Conservation (phyloP, 2,888 invertebrate species). For the Chrysomela aeneicollis region DNA sequence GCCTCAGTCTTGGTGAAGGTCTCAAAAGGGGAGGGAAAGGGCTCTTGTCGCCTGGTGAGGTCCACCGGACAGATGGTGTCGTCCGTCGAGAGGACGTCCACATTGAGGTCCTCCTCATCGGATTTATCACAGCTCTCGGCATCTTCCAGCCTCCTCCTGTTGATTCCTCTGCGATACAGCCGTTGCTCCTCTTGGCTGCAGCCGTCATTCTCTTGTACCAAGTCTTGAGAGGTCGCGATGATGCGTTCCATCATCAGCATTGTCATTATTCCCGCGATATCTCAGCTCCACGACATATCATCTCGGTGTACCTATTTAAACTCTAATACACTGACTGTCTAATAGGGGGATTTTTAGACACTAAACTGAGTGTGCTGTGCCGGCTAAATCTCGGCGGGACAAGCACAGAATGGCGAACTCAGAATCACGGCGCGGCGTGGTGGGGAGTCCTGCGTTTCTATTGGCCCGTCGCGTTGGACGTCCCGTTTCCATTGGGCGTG, state of each 20-base stretch:
- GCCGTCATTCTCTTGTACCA: slow-evolving; percentile 46
- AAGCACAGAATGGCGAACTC: slow-evolving; percentile 51
- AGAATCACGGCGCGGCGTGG: slow-evolving; percentile 34
- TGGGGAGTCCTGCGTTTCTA: slow-evolving; percentile 40
- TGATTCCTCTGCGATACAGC: slow-evolving; percentile 52
- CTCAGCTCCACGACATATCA: slow-evolving; percentile 23
- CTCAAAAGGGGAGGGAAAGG: slow-evolving; percentile 52
- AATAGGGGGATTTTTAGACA: slow-evolving; percentile 44
- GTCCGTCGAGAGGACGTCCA: slow-evolving; percentile 59
- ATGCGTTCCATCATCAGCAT: slow-evolving; percentile 64
- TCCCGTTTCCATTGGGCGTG: slow-evolving; percentile 41
- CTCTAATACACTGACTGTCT: slow-evolving; percentile 37
- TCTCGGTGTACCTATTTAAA: not conserved
- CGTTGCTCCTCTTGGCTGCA: slow-evolving; percentile 50
- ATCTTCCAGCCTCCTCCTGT: slow-evolving; percentile 57
- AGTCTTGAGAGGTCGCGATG: slow-evolving; percentile 51
- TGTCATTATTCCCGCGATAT: slow-evolving; percentile 57
- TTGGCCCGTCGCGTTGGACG: slow-evolving; percentile 42
- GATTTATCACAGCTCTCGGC: slow-evolving; percentile 56
- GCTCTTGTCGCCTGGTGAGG: slow-evolving; percentile 58
- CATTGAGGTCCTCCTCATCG: slow-evolving; percentile 56
- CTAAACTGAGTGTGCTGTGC: slow-evolving; percentile 46
- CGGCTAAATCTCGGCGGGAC: slow-evolving; percentile 39
- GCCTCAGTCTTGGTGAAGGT: slow-evolving; percentile 50
- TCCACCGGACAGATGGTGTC: slow-evolving; percentile 61